phyloP scores from a whole-genome alignment of 2,888 invertebrate genomes.

The Heteromyza rotundicornis region DNA sequence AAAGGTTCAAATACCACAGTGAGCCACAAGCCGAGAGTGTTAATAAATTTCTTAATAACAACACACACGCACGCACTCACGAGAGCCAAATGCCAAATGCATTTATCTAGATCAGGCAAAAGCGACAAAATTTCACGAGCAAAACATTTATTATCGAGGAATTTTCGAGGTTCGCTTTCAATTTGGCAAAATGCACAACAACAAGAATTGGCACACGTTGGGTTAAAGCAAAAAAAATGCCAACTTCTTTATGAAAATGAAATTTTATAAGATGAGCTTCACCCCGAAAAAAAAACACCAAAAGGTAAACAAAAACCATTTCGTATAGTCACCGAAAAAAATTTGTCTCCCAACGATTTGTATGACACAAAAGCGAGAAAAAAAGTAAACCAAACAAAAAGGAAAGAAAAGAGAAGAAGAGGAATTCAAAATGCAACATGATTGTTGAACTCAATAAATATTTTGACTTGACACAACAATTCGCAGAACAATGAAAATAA shows the following conservation, averaged over 20 bases:
- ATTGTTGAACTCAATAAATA: slow-evolving; percentile 53
- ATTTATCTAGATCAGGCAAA: slow-evolving; percentile 55
- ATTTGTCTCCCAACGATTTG: neutral
- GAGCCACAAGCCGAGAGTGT: slow-evolving; percentile 31
- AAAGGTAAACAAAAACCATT: neutral
- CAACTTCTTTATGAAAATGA: slow-evolving; percentile 7
- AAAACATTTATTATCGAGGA: slow-evolving; percentile 47
- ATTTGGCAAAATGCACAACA: too few relatives aligned
- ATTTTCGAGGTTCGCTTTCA: neutral
- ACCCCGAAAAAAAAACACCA: neutral
- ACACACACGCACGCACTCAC: slow-evolving; percentile 29
- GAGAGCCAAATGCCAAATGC: too few relatives aligned
- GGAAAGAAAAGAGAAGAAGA: neutral
- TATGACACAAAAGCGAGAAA: too few relatives aligned
- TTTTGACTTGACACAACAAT: slow-evolving; percentile 52
- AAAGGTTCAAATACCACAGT: neutral
- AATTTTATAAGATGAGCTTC: neutral
- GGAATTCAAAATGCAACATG: neutral
- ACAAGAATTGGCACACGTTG: slow-evolving; percentile 43
- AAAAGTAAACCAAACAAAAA: neutral
- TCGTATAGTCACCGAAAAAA: slow-evolving; percentile 3
- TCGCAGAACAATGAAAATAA: slow-evolving; percentile 35
- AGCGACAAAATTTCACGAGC: slow-evolving; percentile 53
- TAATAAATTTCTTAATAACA: slow-evolving; percentile 55
- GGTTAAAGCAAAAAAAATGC: neutral